phyloP scores from a whole-genome alignment of 2,113 vertebrate genomes.

The Peromyscus californicus region DNA sequence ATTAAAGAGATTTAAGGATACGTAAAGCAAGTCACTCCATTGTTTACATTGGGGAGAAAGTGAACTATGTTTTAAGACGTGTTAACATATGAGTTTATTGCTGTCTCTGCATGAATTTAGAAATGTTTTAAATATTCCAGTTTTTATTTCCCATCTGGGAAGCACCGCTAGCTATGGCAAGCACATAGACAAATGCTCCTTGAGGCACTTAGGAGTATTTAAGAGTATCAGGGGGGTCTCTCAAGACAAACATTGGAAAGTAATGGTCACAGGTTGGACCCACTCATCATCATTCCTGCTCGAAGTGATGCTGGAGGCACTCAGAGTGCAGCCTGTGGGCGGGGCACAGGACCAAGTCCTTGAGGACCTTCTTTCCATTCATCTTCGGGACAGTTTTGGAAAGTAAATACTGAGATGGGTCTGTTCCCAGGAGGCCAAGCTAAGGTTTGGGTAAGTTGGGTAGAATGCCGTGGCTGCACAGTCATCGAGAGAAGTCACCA shows the following conservation, averaged over 20 bases:
- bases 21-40: background rate
- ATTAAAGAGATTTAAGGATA: background rate
- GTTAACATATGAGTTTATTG: conserved; percentile 3
- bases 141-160: background rate
- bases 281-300: background rate
- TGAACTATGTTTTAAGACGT: background rate
- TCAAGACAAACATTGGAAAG: background rate
- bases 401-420: background rate
- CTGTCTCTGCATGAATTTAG: background rate
- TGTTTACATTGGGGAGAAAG: background rate
- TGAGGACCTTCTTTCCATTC: background rate
- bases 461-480: no score
- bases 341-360: background rate
- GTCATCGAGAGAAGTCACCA: background rate
- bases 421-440: background rate
- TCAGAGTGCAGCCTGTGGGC: background rate
- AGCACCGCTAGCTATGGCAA: background rate
- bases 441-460: background rate
- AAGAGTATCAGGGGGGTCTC: background rate
- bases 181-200: conserved; percentile 13
- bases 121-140: conserved; percentile 18
- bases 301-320: background rate
- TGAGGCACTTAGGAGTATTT: background rate
- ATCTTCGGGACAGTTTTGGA: background rate
- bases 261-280: background rate